These are phyloP conservation scores for Cettia cetti DNA, from an alignment of 2,113 vertebrate species.

Conservation along the genomic window DNA sequence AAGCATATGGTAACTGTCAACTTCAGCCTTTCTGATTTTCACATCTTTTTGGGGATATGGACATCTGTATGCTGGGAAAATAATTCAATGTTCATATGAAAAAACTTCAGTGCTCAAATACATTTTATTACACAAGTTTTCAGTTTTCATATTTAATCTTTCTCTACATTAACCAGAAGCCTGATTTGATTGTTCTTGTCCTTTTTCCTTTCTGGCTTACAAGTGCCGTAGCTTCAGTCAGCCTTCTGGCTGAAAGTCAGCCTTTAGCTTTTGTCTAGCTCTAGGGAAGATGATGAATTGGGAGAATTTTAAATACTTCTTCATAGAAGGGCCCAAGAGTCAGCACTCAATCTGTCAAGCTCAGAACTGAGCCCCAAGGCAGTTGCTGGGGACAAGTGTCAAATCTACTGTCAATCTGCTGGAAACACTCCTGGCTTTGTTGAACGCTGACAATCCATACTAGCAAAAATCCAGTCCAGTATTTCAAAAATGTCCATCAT, in stretches of 20 bases:
- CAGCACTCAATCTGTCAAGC: neutral
- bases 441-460: neutral
- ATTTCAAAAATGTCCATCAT: neutral
- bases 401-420: neutral
- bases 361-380: neutral
- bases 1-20: neutral
- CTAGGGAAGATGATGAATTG: neutral
- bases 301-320: constrained; percentile 16
- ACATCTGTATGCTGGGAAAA: neutral
- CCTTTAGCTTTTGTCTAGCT: neutral
- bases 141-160: neutral
- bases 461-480: neutral
- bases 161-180: neutral
- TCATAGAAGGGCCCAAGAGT: neutral
- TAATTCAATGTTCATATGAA: neutral
- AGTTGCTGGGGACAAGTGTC: neutral
- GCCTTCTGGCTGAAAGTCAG: constrained; percentile 5
- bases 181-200: neutral
- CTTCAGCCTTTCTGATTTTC: neutral
- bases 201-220: neutral
- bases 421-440: neutral
- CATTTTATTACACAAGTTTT: neutral
- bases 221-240: neutral
- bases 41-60: neutral
- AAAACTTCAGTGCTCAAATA: neutral